Conservation (phyloP, 2,797 vertebrate genomes). For the Poeciliopsis presidionis region DNA sequence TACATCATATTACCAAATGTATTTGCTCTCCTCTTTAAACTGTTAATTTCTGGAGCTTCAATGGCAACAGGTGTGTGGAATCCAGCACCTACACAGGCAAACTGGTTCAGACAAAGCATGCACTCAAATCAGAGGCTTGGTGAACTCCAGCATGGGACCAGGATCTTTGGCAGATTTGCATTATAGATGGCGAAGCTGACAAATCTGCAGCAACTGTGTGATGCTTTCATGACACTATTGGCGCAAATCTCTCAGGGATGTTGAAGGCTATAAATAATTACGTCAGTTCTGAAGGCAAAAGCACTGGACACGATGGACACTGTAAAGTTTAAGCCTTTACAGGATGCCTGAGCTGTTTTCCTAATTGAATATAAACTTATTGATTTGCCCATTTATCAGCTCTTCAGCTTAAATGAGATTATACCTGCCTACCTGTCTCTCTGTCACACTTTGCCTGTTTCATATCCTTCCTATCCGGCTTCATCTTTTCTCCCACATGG, state of each 20-base stretch:
- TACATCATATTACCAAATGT: not conserved
- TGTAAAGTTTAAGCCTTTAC: not conserved
- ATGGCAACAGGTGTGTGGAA: not conserved
- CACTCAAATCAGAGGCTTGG: not conserved
- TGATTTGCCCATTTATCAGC: slow-evolving; percentile 8
- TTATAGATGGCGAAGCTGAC: not conserved
- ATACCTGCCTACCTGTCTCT: slow-evolving; percentile 45
- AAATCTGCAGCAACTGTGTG: not conserved
- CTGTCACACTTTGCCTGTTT: slow-evolving; percentile 37
- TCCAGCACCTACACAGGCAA: not conserved
- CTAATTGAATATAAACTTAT: not conserved
- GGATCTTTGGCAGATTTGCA: too few species aligned
- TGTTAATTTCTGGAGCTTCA: not conserved
- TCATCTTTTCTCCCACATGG: slow-evolving; percentile 40
- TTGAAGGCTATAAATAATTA: not conserved
- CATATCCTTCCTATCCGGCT: slow-evolving; percentile 32
- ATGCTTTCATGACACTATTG: not conserved
- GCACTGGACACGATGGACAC: not conserved
- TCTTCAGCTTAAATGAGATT: slow-evolving; percentile 3
- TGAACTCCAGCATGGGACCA: not conserved
- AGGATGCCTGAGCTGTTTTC: not conserved
- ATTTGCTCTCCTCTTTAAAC: not conserved
- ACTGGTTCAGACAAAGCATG: not conserved
- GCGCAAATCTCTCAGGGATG: not conserved
- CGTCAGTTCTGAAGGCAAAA: not conserved